Base-by-base conservation (phyloP, 2,888 invertebrate genomes). In the Cerastis leucographa region DNA sequence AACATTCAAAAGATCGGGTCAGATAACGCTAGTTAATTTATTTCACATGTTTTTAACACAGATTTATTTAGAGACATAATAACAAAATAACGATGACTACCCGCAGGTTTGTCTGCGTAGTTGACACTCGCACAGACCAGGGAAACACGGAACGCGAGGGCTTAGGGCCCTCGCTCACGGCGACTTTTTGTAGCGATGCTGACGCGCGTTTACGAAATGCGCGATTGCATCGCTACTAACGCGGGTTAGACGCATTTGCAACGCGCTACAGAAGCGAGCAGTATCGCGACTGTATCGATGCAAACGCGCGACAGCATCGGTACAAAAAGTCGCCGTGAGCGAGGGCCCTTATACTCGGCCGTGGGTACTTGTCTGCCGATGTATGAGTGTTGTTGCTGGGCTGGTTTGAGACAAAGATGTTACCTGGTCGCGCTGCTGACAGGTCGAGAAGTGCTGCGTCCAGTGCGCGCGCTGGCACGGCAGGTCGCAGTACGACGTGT, bases 401-500 rank as follows among this genome's bases (percentile, higher is more conserved):
- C 9, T 59, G 59, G 3, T 17, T 17, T 17, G 29, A 19, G 19
- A 61, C 5, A 5, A 1, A 1, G 4, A 19, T 19, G 35, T 75
- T 71, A 80, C 95, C 93, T 92, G 88, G 11, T 81, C 67, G n/a
- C 90, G 81, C 54, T 92, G 92, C 79, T 85, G 86, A 89, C 97
- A 97, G 0, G 91, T 80, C 2, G 90, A 91, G 97, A 97, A 97
- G 93, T 99, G 99, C 14, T 97, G 95, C 1, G 98, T 94, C 99
- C 99, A 99, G 94, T 99, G 99, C 85, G 97, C 97, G 90, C 98
- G 97, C 94, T 99, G 99, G 90, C 99, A 99, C 3, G 98, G 97
- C 92, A 98, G 98, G 95, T 98, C 98, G 94, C 99, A 99, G 94
- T 99, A 99, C 72, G 99, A 98, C 0, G 99, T 99, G 96, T 99